Base-by-base conservation (phyloP, 2,888 invertebrate genomes). In the Danaus chrysippus region DNA sequence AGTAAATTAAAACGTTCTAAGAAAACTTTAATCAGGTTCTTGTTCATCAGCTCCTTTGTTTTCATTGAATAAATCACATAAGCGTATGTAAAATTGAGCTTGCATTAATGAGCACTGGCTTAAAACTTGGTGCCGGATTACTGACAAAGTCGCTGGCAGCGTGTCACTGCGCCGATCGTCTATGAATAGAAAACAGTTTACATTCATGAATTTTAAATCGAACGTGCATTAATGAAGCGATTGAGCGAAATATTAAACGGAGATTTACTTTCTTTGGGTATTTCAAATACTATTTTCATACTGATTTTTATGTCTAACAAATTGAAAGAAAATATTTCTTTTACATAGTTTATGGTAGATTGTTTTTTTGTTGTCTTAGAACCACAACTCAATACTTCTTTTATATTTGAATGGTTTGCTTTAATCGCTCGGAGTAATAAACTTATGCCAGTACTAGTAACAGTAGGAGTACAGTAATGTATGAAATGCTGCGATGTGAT, bases 401-500 rank as follows among this genome's bases (percentile, higher is more conserved):
- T 34, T 34, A 5, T 34, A 34, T 34, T 34, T 34, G 23, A 34
- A 34, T 34, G 23, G 23, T 34, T 34, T 5, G 6, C 6, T 34
- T 34, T 34, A 34, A 34, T 34, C 23, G 23, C 23, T 34, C 2
- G 23, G 23, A 34, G 23, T 34, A 34, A 8, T 34, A 34, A 34
- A 34, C 23, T 34, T 34, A 34, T 34, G 23, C 23, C 6, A 34
- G 23, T 34, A 34, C 6, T 8, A 34, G 23, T 34, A 34, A 8
- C 23, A 34, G 23, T 34, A 34, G 6, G 23, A 34, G 23, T 34
- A 34, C 23, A 34, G 23, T 56, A 10, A 55, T 44, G 13, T 1
- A 58, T 52, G 19, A 60, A 62, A 54, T 59, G 56, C 58, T 46
- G 42, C 62, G 56, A 58, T 56, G 58, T 62, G 62, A 64, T 64